A percentile compares a stretch with the other conserved stretches of the same genome.
phyloP scores from a whole-genome alignment of 2,888 invertebrate species.

The Nemotelus nigrinus region DNA sequence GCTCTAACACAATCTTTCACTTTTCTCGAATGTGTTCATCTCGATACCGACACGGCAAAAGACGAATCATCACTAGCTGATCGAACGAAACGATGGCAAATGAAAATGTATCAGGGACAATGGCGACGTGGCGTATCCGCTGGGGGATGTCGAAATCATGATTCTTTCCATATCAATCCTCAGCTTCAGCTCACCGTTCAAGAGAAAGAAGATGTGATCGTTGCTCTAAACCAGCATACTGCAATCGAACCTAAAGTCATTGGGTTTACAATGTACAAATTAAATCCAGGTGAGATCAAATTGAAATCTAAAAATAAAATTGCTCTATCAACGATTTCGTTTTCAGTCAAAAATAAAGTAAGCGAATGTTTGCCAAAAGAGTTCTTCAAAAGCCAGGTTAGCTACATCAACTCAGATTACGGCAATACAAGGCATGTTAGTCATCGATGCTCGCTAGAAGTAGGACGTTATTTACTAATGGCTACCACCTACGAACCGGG shows the following conservation, averaged over 20 bases:
- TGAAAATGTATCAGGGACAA: slow-evolving; percentile 85
- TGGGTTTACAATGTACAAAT: slow-evolving; percentile 84
- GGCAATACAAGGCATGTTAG: slow-evolving; percentile 91
- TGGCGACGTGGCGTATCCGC: slow-evolving; percentile 90
- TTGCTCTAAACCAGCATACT: slow-evolving; percentile 88
- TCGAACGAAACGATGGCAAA: slow-evolving; percentile 83
- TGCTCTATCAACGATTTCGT: neutral
- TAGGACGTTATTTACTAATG: slow-evolving; percentile 84
- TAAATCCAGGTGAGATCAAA: slow-evolving; percentile 53
- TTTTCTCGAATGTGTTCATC: slow-evolving; percentile 83
- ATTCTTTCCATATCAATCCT: slow-evolving; percentile 93
- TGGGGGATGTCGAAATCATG: slow-evolving; percentile 89
- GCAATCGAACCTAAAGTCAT: slow-evolving; percentile 93
- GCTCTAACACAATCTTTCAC: slow-evolving; percentile 86
- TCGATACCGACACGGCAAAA: slow-evolving; percentile 86
- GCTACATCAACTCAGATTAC: slow-evolving; percentile 88
- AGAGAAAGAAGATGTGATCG: slow-evolving; percentile 83
- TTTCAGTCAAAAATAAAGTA: slow-evolving; percentile 67
- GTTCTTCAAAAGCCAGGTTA: slow-evolving; percentile 88
- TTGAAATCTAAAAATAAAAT: neutral
- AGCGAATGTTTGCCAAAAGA: slow-evolving; percentile 80
- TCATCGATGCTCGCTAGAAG: slow-evolving; percentile 79
- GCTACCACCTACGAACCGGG: slow-evolving; percentile 93
- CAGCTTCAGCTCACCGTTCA: slow-evolving; percentile 83
- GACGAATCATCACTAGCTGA: slow-evolving; percentile 83